Evolutionary conservation across 92 coral and sea anemone genomes (phyloP), one percentile per base, ranked within the genome.

Genomic region (Ricordea florida): DNA sequence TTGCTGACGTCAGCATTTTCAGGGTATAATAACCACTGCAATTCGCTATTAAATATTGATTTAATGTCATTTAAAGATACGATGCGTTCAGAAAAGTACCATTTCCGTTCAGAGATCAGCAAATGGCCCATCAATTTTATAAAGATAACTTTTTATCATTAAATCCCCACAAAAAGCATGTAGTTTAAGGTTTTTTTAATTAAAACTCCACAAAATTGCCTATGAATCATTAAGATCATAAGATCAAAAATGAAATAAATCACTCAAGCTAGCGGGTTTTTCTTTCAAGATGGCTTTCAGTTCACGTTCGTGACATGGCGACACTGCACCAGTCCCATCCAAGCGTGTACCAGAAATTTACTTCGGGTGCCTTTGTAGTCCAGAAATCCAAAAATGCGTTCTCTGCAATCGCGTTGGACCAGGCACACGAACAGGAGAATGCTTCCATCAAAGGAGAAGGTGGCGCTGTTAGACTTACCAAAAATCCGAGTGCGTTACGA

Each of bases 401-500:
- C 36, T 83, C 84, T 7, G 64, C 86, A 11, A 88, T 81, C 8
- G 69, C 92, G 10, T 23, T 80, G 17, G 92, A 86, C 31, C 92
- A 81, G 14, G 81, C 82, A 24, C 87, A 83, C 41, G 84, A 83
- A 42, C 87, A 88, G 37, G 53, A 28, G 14, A 88, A 88, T 25
- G 89, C 87, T 2, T 0, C 57, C n/a, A 80, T 83, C 1, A 83
- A 87, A 51, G 89, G 89, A 45, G 85, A 82, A 47, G 88, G 88
- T 0, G 85, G 93, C 7, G 88, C 88, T 0, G 76, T 76, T 4
- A 85, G 92, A 10, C 45, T 82, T 4, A 82, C 93, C 1, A 76
- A 51, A n/a, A 87, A 49, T 64, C 74, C 89, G 2, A 65, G 46
- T 15, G 89, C 89, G 1, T 53, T 88, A 6, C 16, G 61, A 24